Evolutionary conservation across 2,113 vertebrate genomes (phyloP).

Genomic region (Dendropsophus ebraccatus): DNA sequence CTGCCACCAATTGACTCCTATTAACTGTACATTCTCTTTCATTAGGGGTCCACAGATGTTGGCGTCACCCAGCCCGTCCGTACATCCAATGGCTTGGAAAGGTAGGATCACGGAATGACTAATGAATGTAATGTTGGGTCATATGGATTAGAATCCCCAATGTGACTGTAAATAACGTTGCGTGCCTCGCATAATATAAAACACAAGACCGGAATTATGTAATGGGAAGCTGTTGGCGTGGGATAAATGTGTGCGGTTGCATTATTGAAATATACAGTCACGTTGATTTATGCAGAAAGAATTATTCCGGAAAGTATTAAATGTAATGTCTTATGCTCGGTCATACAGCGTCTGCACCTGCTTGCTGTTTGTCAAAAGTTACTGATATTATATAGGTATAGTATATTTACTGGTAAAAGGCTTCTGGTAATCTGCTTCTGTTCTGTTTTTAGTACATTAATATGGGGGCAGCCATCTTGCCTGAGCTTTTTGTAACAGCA

Average conservation of each 20-base stretch:
- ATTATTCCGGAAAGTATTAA: not conserved
- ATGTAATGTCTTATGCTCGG: not conserved
- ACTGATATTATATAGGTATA: no score
- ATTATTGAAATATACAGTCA: not conserved
- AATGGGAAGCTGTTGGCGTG: not conserved
- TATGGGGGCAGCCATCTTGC: no score
- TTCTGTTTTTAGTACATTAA: no score
- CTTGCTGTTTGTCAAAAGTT: not conserved
- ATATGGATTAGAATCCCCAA: not conserved
- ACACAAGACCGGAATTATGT: constrained; percentile 5
- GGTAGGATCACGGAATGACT: constrained; percentile 74
- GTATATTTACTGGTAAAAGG: no score
- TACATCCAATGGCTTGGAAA: constrained; percentile 82
- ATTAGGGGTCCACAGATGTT: constrained; percentile 84
- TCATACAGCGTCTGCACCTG: no score
- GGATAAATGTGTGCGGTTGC: not conserved
- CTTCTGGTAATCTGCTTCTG: no score
- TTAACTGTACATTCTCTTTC: not conserved
- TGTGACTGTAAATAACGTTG: not conserved
- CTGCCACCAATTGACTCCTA: not conserved
- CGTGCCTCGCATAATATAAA: not conserved
- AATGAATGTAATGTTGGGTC: not conserved
- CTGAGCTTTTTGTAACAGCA: no score
- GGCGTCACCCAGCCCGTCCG: constrained; percentile 84
- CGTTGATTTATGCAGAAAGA: not conserved